Evolutionary conservation across 2,797 vertebrate genomes (phyloP).

Genomic region (Sebastolobus alascanus): DNA sequence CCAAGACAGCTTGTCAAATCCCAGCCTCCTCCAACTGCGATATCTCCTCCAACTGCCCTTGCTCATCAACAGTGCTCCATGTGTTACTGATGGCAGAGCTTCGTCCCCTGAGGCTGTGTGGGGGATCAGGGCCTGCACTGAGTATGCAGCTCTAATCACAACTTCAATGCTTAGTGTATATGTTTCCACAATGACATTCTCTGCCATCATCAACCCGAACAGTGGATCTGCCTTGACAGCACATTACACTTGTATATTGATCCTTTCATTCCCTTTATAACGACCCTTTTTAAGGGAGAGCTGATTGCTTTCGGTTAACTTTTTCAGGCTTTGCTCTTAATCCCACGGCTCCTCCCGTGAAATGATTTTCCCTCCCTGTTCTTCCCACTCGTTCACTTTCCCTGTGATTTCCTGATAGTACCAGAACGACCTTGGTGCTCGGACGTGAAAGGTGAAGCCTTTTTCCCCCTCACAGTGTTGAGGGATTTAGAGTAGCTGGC

Average conservation of each 20-base stretch:
- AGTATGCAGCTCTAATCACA: conserved; percentile 17
- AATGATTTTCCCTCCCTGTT: conserved; percentile 51
- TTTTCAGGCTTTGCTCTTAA: conserved; percentile 42
- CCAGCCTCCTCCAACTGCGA: conserved; percentile 21
- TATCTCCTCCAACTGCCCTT: conserved; percentile 32
- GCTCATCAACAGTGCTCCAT: conserved; percentile 10
- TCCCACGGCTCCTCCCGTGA: conserved; percentile 64
- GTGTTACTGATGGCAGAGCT: conserved; percentile 1
- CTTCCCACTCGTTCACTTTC: conserved; percentile 13
- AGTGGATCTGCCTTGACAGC: background rate
- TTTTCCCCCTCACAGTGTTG: conserved; percentile 26
- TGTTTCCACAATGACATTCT: background rate
- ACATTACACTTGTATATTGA: conserved; percentile 1
- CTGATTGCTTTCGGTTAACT: background rate
- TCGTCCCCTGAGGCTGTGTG: conserved; percentile 3
- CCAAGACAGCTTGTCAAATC: conserved; percentile 26
- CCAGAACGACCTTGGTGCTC: conserved; percentile 71
- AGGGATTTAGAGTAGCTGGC: conserved; percentile 67
- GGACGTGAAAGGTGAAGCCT: conserved; percentile 68
- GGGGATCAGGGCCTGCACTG: background rate
- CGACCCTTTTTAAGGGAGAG: conserved; percentile 3
- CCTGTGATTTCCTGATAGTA: conserved; percentile 60
- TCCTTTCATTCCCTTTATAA: conserved; percentile 21
- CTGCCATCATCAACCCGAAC: background rate
- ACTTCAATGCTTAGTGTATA: background rate